Evolutionary conservation across 2,797 vertebrate species (phyloP), one percentile per base, ranked within the genome.

Genomic region (Spinus olivaceus): DNA sequence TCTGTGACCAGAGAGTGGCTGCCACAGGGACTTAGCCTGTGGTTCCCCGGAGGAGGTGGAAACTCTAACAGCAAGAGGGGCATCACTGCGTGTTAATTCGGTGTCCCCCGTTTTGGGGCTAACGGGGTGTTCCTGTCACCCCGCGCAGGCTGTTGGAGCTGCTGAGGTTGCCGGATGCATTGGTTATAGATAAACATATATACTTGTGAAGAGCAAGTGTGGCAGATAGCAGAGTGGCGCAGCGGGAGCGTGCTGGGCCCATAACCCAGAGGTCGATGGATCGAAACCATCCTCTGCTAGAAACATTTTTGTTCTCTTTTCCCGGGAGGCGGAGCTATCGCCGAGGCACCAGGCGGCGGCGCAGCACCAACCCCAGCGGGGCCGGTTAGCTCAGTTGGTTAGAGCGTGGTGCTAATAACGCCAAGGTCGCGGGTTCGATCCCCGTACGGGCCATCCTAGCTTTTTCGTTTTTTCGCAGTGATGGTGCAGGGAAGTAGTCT

Each of bases 261-360:
- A 37, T 93, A 83, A 86, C 71, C 67, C 86, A 73, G 88, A 90
- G 51, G 42, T 82, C 47, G 64, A 90, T 73, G 61, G 69, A 71
- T 83, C 23, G 54, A 84, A 88, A 78, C 33, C 50, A 71, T 65
- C 83, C 37, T 88, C 91, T 91, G 89, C 77, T 87, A 90, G 1
- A 0, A 0, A 0, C 0, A 0, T 0, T 14, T 9, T 22, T 4
- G 0, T 0, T 7, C 0, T 0, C 0, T 10, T 33, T 54, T 35
- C 6, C 1, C 4, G 2, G 13, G 2, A 0, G 8, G 7, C 1
- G 5, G 5, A 3, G 35, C 10, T 0, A 1, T 0, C 0, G 0
- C 1, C 0, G 0, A 1, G 3, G 1, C 54, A 70, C 1, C 1
- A 7, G 11, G 13, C 6, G 23, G 41, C 3, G 8, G 27, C 3